A percentile compares a stretch with the other conserved stretches of the same genome.
Evolutionary conservation across 1,140 invertebrate genomes (phyloP).

Genomic region (Pseudomyrmex cubaensis): DNA sequence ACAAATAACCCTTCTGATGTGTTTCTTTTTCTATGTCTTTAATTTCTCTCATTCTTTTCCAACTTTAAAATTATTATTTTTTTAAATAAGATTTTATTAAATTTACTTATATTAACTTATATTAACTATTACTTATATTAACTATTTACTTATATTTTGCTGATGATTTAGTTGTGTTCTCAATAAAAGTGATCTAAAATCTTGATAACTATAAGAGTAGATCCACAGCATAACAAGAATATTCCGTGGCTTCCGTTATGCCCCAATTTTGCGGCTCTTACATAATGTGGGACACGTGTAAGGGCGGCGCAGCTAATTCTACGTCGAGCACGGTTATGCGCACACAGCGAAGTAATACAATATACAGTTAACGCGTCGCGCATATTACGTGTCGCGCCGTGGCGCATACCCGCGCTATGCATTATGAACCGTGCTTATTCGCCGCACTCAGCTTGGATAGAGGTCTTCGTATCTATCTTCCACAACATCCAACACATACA

Average conservation of each 20-base stretch:
- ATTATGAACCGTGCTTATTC: constrained; percentile 46
- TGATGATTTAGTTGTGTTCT: too few relatives aligned
- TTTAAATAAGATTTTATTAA: not conserved
- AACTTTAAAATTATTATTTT: not conserved
- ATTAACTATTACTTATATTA: too few relatives aligned
- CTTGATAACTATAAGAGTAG: too few relatives aligned
- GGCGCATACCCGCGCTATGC: constrained; percentile 15
- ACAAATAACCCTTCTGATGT: not conserved
- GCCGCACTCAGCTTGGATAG: constrained; percentile 29
- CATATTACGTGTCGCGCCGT: constrained; percentile 36
- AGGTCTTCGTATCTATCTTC: constrained; percentile 12
- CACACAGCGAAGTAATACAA: constrained; percentile 29
- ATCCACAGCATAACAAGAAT: not conserved
- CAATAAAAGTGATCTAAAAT: too few relatives aligned
- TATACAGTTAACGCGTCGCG: constrained; percentile 38
- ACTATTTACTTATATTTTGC: too few relatives aligned
- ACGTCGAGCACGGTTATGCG: constrained; percentile 4
- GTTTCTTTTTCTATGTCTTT: not conserved
- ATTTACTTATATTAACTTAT: too few relatives aligned
- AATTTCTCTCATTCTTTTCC: not conserved
- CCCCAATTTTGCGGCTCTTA: constrained; percentile 11
- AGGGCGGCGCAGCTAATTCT: constrained; percentile 23
- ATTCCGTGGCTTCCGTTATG: not conserved
- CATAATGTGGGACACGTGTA: constrained; percentile 6
- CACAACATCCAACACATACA: not conserved